Evolutionary conservation across 2,113 vertebrate species (phyloP), one percentile per base, ranked within the genome.

Genomic region (Nerophis lumbriciformis): DNA sequence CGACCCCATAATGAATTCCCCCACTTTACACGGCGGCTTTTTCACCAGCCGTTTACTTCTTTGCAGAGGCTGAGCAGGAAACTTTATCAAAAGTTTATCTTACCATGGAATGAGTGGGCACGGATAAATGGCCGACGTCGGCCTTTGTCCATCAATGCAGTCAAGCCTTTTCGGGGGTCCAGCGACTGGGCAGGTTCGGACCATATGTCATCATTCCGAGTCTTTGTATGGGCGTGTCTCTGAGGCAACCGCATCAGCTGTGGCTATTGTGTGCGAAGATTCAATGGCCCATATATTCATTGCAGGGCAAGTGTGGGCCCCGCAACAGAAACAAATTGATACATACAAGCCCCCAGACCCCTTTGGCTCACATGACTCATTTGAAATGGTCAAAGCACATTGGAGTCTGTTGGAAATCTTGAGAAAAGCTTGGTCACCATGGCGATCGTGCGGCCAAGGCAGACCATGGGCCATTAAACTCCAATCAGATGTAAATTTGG

Each of bases 271-370:
- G 81, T 61, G 51, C 5, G 1, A 5, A 71, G 79, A 84, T 78
- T 91, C 91, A 90, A 90, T 89, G 86, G 90, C 73, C 88, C 89
- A 93, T 90, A 91, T 93, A 94, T 94, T 94, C 94, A 92, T 92
- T 92, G 91, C 90, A 21, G 47, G 80, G 77, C 82, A 53, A 80
- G 84, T 90, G 88, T 83, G 59, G 75, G 87, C 86, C 82, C 59
- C 50, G 78, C 87, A 91, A 92, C 92, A 94, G 93, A 91, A 95
- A 94, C 94, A 95, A 95, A 96, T 96, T 95, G 93, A 94, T 94
- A 93, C 94, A 92, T 93, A 88, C 89, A 80, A 89, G 91, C 79
- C 74, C 73, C 87, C 89, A 76, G 83, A 81, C 91, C 90, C 85
- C 84, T 85, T 75, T 89, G 89, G 88, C 88, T 88, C 84, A 69